Evolutionary conservation across 2,797 vertebrate genomes (phyloP).

Genomic region (Otus scops): DNA sequence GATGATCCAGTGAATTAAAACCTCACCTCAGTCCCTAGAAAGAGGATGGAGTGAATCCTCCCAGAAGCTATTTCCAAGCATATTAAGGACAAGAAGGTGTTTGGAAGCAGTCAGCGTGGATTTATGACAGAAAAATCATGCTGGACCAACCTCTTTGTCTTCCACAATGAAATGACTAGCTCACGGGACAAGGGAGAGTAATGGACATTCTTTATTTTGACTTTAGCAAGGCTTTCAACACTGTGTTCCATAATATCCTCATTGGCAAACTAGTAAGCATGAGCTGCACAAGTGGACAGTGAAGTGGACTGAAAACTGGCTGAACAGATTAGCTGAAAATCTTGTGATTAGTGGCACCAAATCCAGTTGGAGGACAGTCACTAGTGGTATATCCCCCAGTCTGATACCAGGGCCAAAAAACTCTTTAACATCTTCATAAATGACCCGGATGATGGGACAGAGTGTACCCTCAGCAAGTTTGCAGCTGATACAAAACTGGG

Average conservation of each 20-base stretch:
- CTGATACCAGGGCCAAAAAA: too few species aligned
- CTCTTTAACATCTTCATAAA: too few species aligned
- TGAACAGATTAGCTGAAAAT: too few species aligned
- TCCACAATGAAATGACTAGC: neutral
- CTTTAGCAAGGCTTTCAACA: neutral
- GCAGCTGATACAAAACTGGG: too few species aligned
- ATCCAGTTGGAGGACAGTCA: too few species aligned
- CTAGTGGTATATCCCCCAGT: too few species aligned
- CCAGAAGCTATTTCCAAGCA: neutral
- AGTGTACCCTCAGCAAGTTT: too few species aligned
- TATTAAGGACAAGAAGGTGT: neutral
- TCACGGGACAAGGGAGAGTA: neutral
- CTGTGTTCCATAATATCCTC: neutral
- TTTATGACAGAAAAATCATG: neutral
- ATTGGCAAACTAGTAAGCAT: neutral
- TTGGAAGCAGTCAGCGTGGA: neutral
- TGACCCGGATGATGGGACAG: too few species aligned
- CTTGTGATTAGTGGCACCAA: too few species aligned
- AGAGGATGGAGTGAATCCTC: neutral
- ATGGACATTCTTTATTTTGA: neutral
- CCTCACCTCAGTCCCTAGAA: neutral
- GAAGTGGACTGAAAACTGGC: neutral
- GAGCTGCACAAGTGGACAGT: neutral
- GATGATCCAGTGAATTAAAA: neutral
- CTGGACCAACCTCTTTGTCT: neutral